phyloP scores from a whole-genome alignment of 2,797 vertebrate genomes.

The Gobio occitaniae region DNA sequence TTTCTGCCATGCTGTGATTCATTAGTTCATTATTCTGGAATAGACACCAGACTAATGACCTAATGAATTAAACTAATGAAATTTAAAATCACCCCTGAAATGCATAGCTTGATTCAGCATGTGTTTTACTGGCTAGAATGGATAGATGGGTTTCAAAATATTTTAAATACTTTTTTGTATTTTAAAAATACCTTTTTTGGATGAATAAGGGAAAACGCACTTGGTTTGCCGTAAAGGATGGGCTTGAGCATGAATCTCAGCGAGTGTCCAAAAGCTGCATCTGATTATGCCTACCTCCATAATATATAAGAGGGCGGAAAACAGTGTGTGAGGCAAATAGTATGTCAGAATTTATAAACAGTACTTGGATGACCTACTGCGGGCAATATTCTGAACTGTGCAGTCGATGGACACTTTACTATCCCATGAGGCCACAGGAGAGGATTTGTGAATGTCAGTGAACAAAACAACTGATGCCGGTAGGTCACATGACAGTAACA shows the following conservation, averaged over 20 bases:
- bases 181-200: too few species aligned
- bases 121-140: not conserved
- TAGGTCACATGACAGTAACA: not conserved
- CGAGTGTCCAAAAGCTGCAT: not conserved
- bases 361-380: not conserved
- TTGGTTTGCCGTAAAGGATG: not conserved
- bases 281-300: not conserved
- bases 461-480: not conserved
- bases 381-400: not conserved
- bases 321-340: not conserved
- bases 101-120: not conserved
- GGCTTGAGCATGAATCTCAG: not conserved
- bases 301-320: not conserved
- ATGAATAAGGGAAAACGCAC: not conserved
- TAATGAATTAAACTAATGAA: conserved; percentile 9
- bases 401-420: not conserved
- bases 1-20: conserved; percentile 9
- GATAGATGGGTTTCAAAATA: not conserved
- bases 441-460: not conserved
- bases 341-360: not conserved
- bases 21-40: conserved; percentile 25
- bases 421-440: not conserved
- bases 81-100: not conserved
- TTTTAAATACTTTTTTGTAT: not conserved
- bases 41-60: conserved; percentile 10